Evolutionary conservation across 2,797 vertebrate species (phyloP), one percentile per base, ranked within the genome.

Genomic region (Neosalanx taihuensis): DNA sequence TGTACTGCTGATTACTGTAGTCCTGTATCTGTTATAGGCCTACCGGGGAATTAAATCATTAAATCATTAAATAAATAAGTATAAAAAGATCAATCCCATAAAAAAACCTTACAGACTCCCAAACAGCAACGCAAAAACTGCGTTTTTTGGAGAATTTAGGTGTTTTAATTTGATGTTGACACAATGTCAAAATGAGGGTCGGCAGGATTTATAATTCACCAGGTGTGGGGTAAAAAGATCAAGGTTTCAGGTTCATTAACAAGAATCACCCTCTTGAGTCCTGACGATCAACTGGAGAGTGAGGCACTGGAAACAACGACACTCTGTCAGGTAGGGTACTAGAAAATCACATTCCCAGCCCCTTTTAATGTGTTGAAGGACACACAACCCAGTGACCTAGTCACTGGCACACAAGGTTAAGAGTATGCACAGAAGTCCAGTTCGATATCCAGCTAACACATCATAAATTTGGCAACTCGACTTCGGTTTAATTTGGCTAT

Each of bases 271-370:
- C 33, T 35, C 33, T 35, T 35, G 33, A 26, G 23, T 26, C 23
- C 23, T 35, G 33, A 35, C 33, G 33, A 35, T 35, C 33, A 6
- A 64, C 51, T 6, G 26, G 23, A 23, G 9, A 61, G 18, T 73
- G 76, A 74, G 15, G 72, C 63, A 49, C 20, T 71, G 53, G 56
- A 74, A 58, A 41, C 67, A 61, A 7, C 10, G 30, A 41, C 12
- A 59, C 9, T 73, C 64, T 53, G 63, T 72, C 70, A 33, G 30
- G 31, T 15, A 12, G 41, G 7, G 10, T 46, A 13, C 41, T 46
- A 62, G 13, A n/a, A 68, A 49, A 66, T 81, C 73, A 78, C 64
- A 83, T 74, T 72, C 66, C 83, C 66, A 71, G 69, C 53, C 60
- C 31, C 60, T 56, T 41, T 46, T 31, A 63, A 13, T 30, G 41